Evolutionary conservation across 2,113 vertebrate genomes (phyloP).

Genomic region (Eidolon helvum): DNA sequence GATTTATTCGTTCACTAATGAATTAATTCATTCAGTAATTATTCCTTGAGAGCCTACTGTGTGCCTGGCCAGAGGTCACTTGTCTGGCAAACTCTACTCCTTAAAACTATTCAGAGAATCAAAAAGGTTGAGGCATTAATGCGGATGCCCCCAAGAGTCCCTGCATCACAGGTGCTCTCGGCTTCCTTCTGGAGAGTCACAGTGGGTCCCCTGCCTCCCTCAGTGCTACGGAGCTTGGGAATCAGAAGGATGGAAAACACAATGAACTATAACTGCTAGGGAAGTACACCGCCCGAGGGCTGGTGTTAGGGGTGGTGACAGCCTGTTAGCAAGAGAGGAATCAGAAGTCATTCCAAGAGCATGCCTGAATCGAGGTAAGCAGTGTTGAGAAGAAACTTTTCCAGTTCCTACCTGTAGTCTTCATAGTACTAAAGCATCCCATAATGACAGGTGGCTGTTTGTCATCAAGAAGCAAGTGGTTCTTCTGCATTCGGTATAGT

Average conservation of each 20-base stretch:
- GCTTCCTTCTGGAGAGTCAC: background rate
- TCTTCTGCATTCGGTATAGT: background rate
- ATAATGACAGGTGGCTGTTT: accelerated
- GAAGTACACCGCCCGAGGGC: background rate
- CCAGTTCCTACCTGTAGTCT: background rate
- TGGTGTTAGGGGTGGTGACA: background rate
- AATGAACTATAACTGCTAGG: background rate
- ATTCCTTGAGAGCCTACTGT: background rate
- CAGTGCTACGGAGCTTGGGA: background rate
- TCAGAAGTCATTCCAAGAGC: background rate
- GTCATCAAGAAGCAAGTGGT: background rate
- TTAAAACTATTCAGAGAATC: background rate
- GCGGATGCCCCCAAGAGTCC: background rate
- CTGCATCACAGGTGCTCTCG: background rate
- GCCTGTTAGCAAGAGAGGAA: background rate
- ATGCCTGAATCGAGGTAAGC: background rate
- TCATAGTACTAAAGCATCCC: accelerated
- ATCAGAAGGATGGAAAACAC: accelerated
- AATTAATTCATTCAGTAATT: background rate
- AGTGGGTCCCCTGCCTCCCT: accelerated
- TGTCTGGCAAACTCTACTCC: background rate
- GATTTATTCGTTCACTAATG: background rate
- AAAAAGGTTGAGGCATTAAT: background rate
- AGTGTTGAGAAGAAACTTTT: background rate
- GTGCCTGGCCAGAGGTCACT: background rate